Percentiles rank a stretch among this genome's conserved stretches.
phyloP scores from a whole-genome alignment of 2,113 vertebrate species.

The Thermophis baileyi region DNA sequence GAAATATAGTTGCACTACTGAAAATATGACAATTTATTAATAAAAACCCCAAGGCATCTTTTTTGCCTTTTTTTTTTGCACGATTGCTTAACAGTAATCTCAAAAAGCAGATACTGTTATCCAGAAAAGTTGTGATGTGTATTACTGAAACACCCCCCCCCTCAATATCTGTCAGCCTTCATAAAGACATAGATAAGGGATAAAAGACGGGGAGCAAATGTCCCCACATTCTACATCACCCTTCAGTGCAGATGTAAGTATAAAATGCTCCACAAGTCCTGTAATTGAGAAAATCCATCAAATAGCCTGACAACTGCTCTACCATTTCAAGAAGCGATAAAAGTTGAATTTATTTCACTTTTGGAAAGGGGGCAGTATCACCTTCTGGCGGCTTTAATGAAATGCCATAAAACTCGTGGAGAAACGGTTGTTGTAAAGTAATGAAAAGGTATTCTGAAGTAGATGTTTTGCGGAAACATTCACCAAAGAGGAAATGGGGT shows the following conservation, averaged over 20 bases:
- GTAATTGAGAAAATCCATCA: conserved; percentile 86
- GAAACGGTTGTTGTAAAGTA: conserved; percentile 80
- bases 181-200: conserved; percentile 68
- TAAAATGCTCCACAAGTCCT: conserved; percentile 82
- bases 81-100: neutral
- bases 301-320: conserved; percentile 76
- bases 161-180: conserved; percentile 64
- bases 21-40: neutral
- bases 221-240: conserved; percentile 54
- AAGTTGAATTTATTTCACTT: conserved; percentile 83
- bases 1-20: neutral
- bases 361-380: conserved; percentile 82
- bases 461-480: conserved; percentile 64
- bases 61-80: neutral
- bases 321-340: conserved; percentile 83
- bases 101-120: conserved; percentile 16
- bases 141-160: conserved; percentile 12
- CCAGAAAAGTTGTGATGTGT: conserved; percentile 7
- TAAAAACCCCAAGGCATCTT: neutral
- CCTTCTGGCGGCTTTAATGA: conserved; percentile 83
- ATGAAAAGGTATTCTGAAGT: conserved; percentile 75
- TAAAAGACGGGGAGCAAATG: conserved; percentile 45
- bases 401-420: conserved; percentile 82
- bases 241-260: conserved; percentile 73
- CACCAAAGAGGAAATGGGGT: neutral